A percentile compares a stretch with the other conserved stretches of the same genome.
These are phyloP conservation scores for Thamnophis sirtalis DNA, from an alignment of 2,113 vertebrate species.

Conservation along the genomic window DNA sequence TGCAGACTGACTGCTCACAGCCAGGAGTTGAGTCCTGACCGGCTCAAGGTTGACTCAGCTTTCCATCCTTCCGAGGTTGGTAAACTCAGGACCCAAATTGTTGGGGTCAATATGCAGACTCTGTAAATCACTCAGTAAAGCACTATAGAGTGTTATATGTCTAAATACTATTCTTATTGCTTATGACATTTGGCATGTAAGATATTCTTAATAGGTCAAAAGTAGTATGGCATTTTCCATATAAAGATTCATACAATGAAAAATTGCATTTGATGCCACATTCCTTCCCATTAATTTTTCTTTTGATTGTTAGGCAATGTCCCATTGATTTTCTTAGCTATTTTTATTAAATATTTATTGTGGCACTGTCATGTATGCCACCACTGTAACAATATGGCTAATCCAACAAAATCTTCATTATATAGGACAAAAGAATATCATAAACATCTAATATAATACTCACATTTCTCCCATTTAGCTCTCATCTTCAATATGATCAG, in stretches of 20 bases:
- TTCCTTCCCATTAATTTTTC: not conserved
- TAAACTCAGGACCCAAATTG: too few relatives aligned
- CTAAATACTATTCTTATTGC: too few relatives aligned
- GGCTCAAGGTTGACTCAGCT: too few relatives aligned
- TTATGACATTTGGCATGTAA: not conserved
- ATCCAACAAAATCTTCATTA: not conserved
- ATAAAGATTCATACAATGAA: not conserved
- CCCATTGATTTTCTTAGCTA: not conserved
- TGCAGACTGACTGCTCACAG: not conserved
- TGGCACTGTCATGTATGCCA: not conserved
- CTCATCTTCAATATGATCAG: not conserved
- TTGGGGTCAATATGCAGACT: too few relatives aligned
- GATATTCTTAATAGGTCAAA: not conserved
- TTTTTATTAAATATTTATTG: not conserved
- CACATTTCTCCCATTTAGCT: not conserved
- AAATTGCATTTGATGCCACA: too few relatives aligned
- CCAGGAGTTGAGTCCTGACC: too few relatives aligned
- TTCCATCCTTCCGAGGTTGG: too few relatives aligned
- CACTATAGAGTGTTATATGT: too few relatives aligned
- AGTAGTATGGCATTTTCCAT: not conserved
- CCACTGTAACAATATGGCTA: not conserved
- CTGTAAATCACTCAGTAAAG: too few relatives aligned
- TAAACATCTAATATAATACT: not conserved
- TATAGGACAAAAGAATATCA: not conserved
- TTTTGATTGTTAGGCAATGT: not conserved